Evolutionary conservation across 1,140 invertebrate genomes (phyloP).

Genomic region (Drosophila asahinai): DNA sequence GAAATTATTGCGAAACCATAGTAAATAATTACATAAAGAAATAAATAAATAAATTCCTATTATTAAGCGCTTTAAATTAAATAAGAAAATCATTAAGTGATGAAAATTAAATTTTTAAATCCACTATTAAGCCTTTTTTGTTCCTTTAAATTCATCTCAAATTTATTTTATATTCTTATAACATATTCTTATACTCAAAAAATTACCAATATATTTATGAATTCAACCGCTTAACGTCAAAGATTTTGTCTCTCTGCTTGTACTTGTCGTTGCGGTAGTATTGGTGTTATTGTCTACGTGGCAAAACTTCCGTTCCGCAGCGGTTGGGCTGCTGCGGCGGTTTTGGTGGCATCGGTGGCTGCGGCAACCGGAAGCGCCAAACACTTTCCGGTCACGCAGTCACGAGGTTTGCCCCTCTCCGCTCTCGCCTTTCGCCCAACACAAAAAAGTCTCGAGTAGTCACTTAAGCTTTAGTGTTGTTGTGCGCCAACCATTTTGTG

Average conservation of each 20-base stretch:
- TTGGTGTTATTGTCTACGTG: constrained; percentile 63
- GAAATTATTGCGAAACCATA: too few relatives aligned
- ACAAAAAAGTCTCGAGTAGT: constrained; percentile 66
- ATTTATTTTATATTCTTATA: too few relatives aligned
- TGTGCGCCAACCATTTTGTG: constrained; percentile 78
- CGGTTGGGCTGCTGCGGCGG: constrained; percentile 45
- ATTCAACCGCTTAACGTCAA: neutral
- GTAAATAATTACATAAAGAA: too few relatives aligned
- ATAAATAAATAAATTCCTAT: too few relatives aligned
- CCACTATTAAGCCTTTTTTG: too few relatives aligned
- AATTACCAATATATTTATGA: neutral
- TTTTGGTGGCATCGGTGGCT: constrained; percentile 44
- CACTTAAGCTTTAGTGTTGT: constrained; percentile 79
- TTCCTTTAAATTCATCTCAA: too few relatives aligned
- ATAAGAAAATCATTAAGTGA: too few relatives aligned
- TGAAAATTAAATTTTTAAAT: too few relatives aligned
- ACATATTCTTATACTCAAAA: neutral
- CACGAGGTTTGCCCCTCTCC: constrained; percentile 31
- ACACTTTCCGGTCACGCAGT: constrained; percentile 82
- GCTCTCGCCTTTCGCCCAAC: neutral
- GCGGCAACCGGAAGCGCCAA: constrained; percentile 71
- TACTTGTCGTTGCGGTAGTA: constrained; percentile 16
- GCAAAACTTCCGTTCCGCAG: constrained; percentile 56
- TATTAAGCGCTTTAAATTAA: too few relatives aligned
- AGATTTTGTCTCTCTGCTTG: neutral